A percentile compares a stretch with the other conserved stretches of the same genome.
Evolutionary conservation across 2,797 vertebrate species (phyloP).

Genomic region (Thalassophryne amazonica): DNA sequence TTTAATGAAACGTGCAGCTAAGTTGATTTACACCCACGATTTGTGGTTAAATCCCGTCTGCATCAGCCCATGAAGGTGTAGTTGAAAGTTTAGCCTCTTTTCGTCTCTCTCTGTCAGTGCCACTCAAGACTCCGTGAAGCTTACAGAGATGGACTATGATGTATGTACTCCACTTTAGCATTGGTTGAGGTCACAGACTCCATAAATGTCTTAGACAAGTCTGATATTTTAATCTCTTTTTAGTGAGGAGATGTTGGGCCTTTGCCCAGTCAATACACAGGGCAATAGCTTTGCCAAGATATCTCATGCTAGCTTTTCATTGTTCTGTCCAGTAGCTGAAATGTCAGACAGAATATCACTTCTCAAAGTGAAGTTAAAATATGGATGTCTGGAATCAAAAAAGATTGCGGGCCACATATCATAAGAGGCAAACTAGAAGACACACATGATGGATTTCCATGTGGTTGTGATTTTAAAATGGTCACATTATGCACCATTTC

Average conservation of each 20-base stretch:
- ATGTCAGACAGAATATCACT: constrained; percentile 55
- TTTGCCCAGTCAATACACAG: constrained; percentile 76
- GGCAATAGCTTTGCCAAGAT: constrained; percentile 73
- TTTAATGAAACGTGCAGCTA: constrained; percentile 59
- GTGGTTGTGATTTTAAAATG: too few species aligned
- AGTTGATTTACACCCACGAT: constrained; percentile 54
- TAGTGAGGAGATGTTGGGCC: constrained; percentile 76
- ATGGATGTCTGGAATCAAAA: constrained; percentile 40
- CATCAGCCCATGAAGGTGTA: constrained; percentile 37
- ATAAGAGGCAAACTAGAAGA: too few species aligned
- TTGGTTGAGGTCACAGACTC: constrained; percentile 81
- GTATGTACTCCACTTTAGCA: constrained; percentile 77
- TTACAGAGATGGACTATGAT: constrained; percentile 76
- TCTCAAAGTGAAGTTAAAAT: constrained; percentile 52
- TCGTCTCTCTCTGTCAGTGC: constrained; percentile 51
- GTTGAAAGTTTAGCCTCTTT: constrained; percentile 35
- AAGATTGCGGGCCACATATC: too few species aligned
- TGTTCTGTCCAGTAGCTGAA: constrained; percentile 68
- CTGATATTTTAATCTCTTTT: constrained; percentile 82
- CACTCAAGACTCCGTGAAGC: constrained; percentile 49
- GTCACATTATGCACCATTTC: too few species aligned
- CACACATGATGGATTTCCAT: too few species aligned
- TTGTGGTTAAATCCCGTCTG: constrained; percentile 21
- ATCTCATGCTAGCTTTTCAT: constrained; percentile 68
- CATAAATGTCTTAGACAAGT: constrained; percentile 82